Evolutionary conservation across 1,140 invertebrate genomes (phyloP), one percentile per base, ranked within the genome.

Genomic region (Conus betulinus): DNA sequence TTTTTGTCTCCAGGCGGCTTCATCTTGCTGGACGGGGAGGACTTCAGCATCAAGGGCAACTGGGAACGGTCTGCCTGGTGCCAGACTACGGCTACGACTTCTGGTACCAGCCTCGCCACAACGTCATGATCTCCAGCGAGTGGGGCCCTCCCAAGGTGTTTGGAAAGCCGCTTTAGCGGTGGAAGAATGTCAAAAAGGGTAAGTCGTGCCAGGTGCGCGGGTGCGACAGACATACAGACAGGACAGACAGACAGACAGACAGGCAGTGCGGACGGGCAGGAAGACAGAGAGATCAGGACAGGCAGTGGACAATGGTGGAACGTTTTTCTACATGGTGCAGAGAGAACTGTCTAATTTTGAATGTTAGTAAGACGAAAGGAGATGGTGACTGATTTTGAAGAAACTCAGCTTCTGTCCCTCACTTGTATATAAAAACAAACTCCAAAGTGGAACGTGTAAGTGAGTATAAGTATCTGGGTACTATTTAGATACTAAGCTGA

Each of bases 21-120:
- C 94, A 95, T 99, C 51, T 95, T 98, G n/a, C 96, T 99, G 87
- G 98, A 99, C 94, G 97, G 97, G 17, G 96, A 97, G 89, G 97
- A 97, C 67, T 97, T 98, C 89, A 96, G 97, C 91, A 94, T 97
- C 23, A 97, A 97, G 92, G 96, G 95, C 8, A 94, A 91, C 84
- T 97, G 96, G 96, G 94, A 95, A 55, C 93, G 92, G 5, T 84
- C 88, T 7, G 84, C 88, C 7, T 11, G 27, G 93, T 89, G 13
- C 86, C 90, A 8, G 87, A 92, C 25, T 96, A 96, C 90, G 96
- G 96, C 23, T 97, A 97, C 91, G 97, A 97, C 92, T 97, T 98
- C 95, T 99, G 99, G 99, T 99, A 99, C 94, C 99, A 99, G 94
- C 99, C 99, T 0, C 97, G 98, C 91, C 97, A 97, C 91, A 97